These are phyloP conservation scores for Drosophila kuntzei DNA, from an alignment of 2,888 invertebrate genomes.

Conservation along the genomic window DNA sequence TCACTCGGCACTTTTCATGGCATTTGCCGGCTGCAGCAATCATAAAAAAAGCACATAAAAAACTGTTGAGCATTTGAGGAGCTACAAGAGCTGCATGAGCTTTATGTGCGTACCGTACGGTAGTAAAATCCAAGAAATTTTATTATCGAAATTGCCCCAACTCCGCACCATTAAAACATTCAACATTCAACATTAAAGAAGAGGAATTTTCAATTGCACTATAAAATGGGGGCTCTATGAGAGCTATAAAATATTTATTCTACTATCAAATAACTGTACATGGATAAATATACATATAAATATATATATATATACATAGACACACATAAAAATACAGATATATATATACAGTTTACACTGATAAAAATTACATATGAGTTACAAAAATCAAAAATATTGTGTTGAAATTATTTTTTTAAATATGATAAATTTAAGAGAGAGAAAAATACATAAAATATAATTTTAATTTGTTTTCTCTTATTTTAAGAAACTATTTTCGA, in stretches of 20 bases:
- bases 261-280: constrained; percentile 80
- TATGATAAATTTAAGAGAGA: neutral
- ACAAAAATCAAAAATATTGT: neutral
- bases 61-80: constrained; percentile 58
- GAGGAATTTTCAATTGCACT: constrained; percentile 60
- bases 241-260: constrained; percentile 82
- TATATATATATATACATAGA: constrained; percentile 36
- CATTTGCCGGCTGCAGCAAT: constrained; percentile 47
- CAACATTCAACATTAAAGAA: constrained; percentile 22
- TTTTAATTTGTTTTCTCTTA: too few species aligned
- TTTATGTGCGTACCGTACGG: constrained; percentile 40
- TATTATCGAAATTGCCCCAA: constrained; percentile 36
- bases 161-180: constrained; percentile 4
- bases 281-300: constrained; percentile 59
- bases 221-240: constrained; percentile 78
- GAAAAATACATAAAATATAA: too few species aligned
- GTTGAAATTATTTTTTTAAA: neutral
- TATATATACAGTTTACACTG: constrained; percentile 19
- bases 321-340: constrained; percentile 50
- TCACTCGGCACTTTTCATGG: constrained; percentile 60
- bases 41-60: constrained; percentile 74
- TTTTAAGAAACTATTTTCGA: too few species aligned
- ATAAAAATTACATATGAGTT: neutral
- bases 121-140: constrained; percentile 53
- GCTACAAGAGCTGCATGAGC: constrained; percentile 25